A percentile compares a stretch with the other conserved stretches of the same genome.
phyloP scores from a whole-genome alignment of 2,888 invertebrate genomes.

The Aleiodes leptofemur region DNA sequence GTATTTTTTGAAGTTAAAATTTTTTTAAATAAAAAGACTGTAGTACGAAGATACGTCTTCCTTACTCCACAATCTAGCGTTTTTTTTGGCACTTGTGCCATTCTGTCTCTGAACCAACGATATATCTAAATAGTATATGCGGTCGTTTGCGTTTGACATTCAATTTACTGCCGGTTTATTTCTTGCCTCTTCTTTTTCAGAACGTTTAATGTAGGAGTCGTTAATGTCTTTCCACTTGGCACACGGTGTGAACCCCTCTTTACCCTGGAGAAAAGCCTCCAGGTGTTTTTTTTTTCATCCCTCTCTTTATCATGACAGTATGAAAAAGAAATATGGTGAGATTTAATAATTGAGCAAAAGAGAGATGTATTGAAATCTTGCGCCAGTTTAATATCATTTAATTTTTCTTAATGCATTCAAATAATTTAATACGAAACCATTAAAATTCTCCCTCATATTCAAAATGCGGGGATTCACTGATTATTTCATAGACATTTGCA shows the following conservation, averaged over 20 bases:
- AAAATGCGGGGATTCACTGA: constrained; percentile 11
- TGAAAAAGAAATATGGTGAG: constrained; percentile 17
- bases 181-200: neutral
- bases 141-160: constrained; percentile 48
- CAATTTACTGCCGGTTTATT: constrained; percentile 48
- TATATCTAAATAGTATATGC: constrained; percentile 17
- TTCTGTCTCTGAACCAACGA: too few relatives aligned
- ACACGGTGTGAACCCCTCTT: constrained; percentile 31
- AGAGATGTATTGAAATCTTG: neutral
- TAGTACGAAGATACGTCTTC: too few relatives aligned
- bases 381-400: constrained; percentile 11
- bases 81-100: too few relatives aligned
- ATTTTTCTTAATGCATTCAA: constrained; percentile 19
- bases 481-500: constrained; percentile 24
- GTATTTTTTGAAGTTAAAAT: too few relatives aligned
- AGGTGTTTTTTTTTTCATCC: constrained; percentile 18
- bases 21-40: too few relatives aligned
- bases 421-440: constrained; percentile 7
- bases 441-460: neutral
- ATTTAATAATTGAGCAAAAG: neutral
- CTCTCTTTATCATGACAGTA: constrained; percentile 14
- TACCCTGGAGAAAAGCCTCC: constrained; percentile 23
- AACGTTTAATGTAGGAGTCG: constrained; percentile 46
- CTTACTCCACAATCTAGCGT: too few relatives aligned
- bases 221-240: constrained; percentile 46